A percentile compares a stretch with the other conserved stretches of the same genome.
Conservation (phyloP, 2,113 vertebrate species). For the Poeciliopsis prolifica region DNA sequence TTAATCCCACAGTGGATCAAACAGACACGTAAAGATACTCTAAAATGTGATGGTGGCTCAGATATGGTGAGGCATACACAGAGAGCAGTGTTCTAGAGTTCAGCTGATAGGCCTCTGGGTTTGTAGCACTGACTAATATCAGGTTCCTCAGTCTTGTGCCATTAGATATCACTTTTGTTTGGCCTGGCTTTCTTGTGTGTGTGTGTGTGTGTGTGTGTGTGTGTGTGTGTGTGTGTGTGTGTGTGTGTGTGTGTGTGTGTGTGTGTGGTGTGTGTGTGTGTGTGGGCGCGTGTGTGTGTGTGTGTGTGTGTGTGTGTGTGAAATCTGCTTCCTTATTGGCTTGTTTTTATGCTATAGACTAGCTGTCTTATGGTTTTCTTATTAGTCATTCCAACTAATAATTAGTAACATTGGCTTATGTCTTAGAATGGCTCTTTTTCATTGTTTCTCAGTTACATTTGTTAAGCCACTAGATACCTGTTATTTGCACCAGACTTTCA, state of each 20-base stretch:
- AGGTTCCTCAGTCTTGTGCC: slow-evolving; percentile 54
- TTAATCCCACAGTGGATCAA: slow-evolving; percentile 8
- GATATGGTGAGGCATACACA: slow-evolving; percentile 34
- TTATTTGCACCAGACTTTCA: background rate
- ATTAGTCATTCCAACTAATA: background rate
- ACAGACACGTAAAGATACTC: slow-evolving; percentile 43
- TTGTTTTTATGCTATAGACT: background rate
- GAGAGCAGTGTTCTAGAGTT: slow-evolving; percentile 31
- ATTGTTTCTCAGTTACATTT: background rate
- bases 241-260: slow-evolving; percentile 32
- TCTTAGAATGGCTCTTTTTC: background rate
- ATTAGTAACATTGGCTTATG: background rate
- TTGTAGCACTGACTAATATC: slow-evolving; percentile 32
- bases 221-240: slow-evolving; percentile 35
- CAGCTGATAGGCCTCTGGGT: slow-evolving; percentile 40
- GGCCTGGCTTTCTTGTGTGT: slow-evolving; percentile 12
- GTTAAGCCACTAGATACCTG: background rate
- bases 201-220: slow-evolving; percentile 40
- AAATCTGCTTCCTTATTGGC: slow-evolving; percentile 9
- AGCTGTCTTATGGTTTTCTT: background rate
- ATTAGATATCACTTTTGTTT: slow-evolving; percentile 51
- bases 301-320: slow-evolving; percentile 38
- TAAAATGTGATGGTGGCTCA: slow-evolving; percentile 35
- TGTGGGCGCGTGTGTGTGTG: slow-evolving; percentile 33
- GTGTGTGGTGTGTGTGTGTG: slow-evolving; percentile 33